Evolutionary conservation across 1,140 invertebrate species (phyloP), one percentile per base, ranked within the genome.

Genomic region (Melanaphis sacchari): DNA sequence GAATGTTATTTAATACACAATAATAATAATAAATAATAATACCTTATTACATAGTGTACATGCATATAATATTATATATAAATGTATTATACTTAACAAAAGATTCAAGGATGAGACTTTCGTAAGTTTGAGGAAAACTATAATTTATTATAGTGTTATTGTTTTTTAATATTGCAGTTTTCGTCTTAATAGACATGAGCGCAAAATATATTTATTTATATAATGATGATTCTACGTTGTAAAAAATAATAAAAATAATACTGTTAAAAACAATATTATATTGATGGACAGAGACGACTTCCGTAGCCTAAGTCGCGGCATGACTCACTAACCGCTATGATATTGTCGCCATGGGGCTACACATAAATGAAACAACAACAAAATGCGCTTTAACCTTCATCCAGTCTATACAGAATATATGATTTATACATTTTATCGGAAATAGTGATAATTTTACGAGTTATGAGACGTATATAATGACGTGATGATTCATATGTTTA

Each of bases 281-380:
- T 76, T n/a, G n/a, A 76, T n/a, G 31, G 59, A 76, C 31, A 15
- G 4, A 21, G 59, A n/a, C 31, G 59, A 18, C 15, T 76, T 76
- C n/a, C 31, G 9, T 76, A 31, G n/a, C 59, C 59, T 18, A 9
- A 31, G 59, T 21, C 15, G n/a, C 40, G 84, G 22, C 84, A 15
- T 87, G 84, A 87, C 40, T 87, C 84, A 87, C 26, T 26, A 40
- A 26, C 24, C 26, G 82, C 24, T 11, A 15, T 26, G 40, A 26
- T 41, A 41, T 85, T 43, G 82, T 85, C 84, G 84, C 84, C 41
- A 43, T 87, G 84, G 84, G 84, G 40, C 31, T 85, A 43, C 40
- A 41, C 0, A 26, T 24, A 26, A 41, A 87, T 4, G 41, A 87
- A 85, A 87, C 84, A 87, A 87, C 84, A 87, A n/a, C n/a, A n/a